phyloP scores from a whole-genome alignment of 2,888 invertebrate genomes.

The Malthinus seriepunctatus region DNA sequence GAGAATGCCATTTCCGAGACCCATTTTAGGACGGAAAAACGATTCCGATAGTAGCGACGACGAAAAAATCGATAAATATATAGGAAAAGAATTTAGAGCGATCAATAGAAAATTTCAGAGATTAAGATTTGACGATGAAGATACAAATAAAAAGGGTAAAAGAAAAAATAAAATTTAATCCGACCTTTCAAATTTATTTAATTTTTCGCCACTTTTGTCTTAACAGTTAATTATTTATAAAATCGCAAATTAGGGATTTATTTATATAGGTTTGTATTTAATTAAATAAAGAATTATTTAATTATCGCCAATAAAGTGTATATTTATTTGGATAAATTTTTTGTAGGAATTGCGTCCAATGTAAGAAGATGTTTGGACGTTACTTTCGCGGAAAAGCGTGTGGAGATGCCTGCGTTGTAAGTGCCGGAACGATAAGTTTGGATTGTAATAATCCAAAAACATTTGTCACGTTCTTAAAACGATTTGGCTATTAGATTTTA shows the following conservation, averaged over 20 bases:
- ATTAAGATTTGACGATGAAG: constrained; percentile 38
- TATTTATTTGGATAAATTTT: constrained; percentile 7
- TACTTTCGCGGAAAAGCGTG: constrained; percentile 56
- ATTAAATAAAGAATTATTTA: neutral
- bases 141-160: constrained; percentile 30
- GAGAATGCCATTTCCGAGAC: constrained; percentile 38
- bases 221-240: neutral
- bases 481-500: constrained; percentile 36
- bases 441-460: constrained; percentile 59
- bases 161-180: constrained; percentile 21
- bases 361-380: constrained; percentile 58
- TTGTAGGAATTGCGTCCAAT: constrained; percentile 56
- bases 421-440: constrained; percentile 47
- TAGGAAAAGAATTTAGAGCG: constrained; percentile 39
- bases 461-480: constrained; percentile 52
- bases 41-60: constrained; percentile 24
- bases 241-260: neutral
- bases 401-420: constrained; percentile 53
- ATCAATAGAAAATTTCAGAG: constrained; percentile 38
- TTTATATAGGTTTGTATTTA: neutral
- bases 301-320: neutral
- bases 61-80: constrained; percentile 31
- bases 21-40: constrained; percentile 43
- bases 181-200: neutral
- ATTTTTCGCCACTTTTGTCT: neutral